These are phyloP conservation scores for Agrochola circellaris DNA, from an alignment of 2,888 invertebrate species.

Conservation along the genomic window DNA sequence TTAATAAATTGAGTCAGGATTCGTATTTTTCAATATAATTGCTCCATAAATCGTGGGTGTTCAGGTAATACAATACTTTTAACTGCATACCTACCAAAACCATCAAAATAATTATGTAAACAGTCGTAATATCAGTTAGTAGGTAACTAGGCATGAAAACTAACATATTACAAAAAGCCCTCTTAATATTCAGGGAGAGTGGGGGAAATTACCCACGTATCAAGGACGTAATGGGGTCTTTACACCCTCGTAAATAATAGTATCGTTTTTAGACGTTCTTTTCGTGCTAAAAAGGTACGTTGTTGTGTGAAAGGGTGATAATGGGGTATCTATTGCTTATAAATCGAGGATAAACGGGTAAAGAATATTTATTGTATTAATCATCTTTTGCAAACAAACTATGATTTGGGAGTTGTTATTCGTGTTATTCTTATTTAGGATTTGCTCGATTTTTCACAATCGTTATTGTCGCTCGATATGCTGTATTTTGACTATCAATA, in stretches of 20 bases:
- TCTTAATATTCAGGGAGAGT: constrained; percentile 15
- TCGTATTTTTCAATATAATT: constrained; percentile 7
- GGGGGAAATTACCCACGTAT: constrained; percentile 27
- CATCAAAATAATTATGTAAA: background rate
- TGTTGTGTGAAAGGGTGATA: constrained; percentile 25
- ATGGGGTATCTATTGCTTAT: constrained; percentile 35
- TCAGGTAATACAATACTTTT: constrained; percentile 1
- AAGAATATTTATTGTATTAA: constrained; percentile 3
- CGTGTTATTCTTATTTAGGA: background rate
- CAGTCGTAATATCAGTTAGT: background rate
- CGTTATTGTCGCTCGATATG: background rate
- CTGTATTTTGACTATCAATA: background rate
- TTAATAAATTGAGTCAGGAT: constrained; percentile 6
- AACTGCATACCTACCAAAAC: background rate
- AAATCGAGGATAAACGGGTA: constrained; percentile 22
- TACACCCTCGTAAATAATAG: constrained; percentile 35
- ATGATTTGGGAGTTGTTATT: background rate
- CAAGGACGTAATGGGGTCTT: constrained; percentile 25
- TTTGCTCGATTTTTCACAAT: background rate
- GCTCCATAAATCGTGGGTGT: constrained; percentile 14
- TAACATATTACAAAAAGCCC: constrained; percentile 13
- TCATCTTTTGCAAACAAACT: background rate
- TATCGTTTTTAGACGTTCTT: constrained; percentile 26
- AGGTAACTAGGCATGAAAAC: constrained; percentile 2
- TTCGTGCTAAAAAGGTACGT: constrained; percentile 28